Conservation (phyloP, 1,140 invertebrate genomes). For the Hydropsyche tenuis region DNA sequence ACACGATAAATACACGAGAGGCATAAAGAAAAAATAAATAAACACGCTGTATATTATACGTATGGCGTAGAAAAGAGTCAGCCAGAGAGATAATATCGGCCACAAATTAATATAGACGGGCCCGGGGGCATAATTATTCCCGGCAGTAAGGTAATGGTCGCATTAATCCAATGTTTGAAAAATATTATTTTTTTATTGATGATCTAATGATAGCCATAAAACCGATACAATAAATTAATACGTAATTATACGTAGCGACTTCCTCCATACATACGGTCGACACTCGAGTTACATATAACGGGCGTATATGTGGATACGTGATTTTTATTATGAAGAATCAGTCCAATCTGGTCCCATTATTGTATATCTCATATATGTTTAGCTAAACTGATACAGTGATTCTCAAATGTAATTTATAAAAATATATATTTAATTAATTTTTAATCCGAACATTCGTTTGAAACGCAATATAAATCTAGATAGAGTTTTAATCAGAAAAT, state of each 20-base stretch:
- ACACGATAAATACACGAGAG: not conserved
- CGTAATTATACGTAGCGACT: conserved; percentile 31
- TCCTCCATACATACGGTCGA: conserved; percentile 1
- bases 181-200: conserved; percentile 36
- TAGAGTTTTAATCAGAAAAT: too few relatives aligned
- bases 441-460: too few relatives aligned
- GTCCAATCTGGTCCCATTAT: too few relatives aligned
- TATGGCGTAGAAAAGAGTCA: conserved; percentile 3
- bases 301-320: not conserved
- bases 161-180: conserved; percentile 33
- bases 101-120: conserved; percentile 36
- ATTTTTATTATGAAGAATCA: too few relatives aligned
- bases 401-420: too few relatives aligned
- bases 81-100: conserved; percentile 17
- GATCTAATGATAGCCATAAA: conserved; percentile 38
- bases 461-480: too few relatives aligned
- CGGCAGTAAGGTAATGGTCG: conserved; percentile 30
- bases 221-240: conserved; percentile 39
- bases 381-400: too few relatives aligned
- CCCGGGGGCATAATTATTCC: conserved; percentile 34
- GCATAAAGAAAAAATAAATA: not conserved
- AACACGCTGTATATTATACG: not conserved
- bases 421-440: too few relatives aligned
- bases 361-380: too few relatives aligned
- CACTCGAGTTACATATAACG: not conserved